Conservation (phyloP, 2,113 vertebrate genomes). For the Aphelocoma coerulescens region DNA sequence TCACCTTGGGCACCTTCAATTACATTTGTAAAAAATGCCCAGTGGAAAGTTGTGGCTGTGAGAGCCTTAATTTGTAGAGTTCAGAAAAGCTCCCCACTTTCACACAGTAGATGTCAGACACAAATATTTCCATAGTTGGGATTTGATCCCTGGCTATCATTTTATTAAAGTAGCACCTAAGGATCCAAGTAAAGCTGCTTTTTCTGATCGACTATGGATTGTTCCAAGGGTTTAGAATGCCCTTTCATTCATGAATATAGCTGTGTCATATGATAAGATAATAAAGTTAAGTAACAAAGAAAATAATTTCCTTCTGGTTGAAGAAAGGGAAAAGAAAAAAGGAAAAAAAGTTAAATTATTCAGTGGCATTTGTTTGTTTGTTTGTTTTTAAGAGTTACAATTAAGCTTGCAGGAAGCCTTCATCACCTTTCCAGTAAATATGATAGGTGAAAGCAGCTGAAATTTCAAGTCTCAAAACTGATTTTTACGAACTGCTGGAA, state of each 20-base stretch:
- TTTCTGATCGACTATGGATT: background rate
- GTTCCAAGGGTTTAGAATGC: background rate
- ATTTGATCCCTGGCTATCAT: background rate
- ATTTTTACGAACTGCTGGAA: background rate
- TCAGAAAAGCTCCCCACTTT: background rate
- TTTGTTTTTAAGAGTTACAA: background rate
- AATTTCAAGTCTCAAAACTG: background rate
- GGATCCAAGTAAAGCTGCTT: background rate
- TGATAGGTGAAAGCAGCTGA: background rate
- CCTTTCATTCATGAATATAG: background rate
- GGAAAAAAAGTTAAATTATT: background rate
- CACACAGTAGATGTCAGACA: background rate
- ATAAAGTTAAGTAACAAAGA: background rate
- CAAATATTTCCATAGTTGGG: background rate
- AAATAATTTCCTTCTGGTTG: background rate
- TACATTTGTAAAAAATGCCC: background rate
- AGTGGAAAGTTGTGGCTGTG: background rate
- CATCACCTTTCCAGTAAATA: background rate
- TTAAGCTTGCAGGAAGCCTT: background rate
- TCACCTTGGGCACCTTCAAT: background rate
- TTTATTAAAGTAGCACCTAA: background rate
- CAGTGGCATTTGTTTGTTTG: accelerated
- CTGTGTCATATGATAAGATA: background rate
- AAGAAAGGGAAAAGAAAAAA: background rate
- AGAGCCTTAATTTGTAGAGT: background rate